Percentiles rank a stretch among this genome's conserved stretches.
Evolutionary conservation across 2,888 invertebrate species (phyloP).

Genomic region (Agonopterix alstromeriana): DNA sequence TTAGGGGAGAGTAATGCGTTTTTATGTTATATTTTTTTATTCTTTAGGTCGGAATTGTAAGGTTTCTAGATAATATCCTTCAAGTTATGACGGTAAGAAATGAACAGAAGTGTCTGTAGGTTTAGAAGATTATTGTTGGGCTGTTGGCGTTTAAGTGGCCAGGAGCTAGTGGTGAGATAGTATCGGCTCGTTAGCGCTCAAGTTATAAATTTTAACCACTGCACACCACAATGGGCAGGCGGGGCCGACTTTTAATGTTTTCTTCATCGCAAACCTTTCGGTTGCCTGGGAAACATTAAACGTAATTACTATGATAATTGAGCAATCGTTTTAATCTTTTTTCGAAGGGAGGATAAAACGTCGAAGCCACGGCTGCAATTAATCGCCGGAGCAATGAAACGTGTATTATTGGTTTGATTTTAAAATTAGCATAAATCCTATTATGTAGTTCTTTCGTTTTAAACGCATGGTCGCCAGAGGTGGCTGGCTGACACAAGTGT

Average conservation of each 20-base stretch:
- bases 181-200: conserved; percentile 62
- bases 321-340: neutral
- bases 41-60: conserved; percentile 6
- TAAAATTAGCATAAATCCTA: no score
- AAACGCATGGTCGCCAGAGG: no score
- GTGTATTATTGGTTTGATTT: no score
- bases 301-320: conserved; percentile 3
- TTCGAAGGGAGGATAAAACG: no score
- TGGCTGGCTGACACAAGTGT: no score
- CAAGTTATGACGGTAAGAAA: conserved; percentile 10
- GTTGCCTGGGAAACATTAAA: conserved; percentile 3
- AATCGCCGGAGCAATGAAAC: neutral
- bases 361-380: no score
- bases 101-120: conserved; percentile 16
- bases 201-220: conserved; percentile 57
- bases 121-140: conserved; percentile 29
- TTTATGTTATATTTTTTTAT: conserved; percentile 26
- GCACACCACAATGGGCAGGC: conserved; percentile 48
- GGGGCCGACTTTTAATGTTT: conserved; percentile 32
- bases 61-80: neutral
- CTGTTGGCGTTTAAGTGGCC: conserved; percentile 36
- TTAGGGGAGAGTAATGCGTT: conserved; percentile 38
- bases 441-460: no score
- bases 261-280: conserved; percentile 8
- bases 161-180: conserved; percentile 40